Base-by-base conservation (phyloP, 2,113 vertebrate genomes). In the Amphiprion ocellaris region DNA sequence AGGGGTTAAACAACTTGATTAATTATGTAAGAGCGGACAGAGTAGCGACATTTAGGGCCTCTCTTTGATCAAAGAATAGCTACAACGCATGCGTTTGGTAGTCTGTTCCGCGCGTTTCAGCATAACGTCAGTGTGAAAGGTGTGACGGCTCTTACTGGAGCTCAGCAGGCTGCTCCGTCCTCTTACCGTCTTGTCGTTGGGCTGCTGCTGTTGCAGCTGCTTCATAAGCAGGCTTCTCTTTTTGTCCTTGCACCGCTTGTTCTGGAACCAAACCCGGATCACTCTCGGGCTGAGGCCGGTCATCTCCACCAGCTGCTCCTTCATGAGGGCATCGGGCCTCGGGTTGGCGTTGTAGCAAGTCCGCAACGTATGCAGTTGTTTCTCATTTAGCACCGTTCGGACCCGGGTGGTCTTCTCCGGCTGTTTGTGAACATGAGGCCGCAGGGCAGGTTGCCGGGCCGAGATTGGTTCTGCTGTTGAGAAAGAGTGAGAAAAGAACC, bases 181-280 rank as follows among this genome's bases (percentile, higher is more conserved):
- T 89, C 96, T 97, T 88, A 99, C 98, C 90, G 97, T 97, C 95
- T 99, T 99, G 94, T 99, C 97, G 85, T 97, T 99, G 71, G 97
- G 96, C 72, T 98, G 97, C 89, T 99, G 98, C 70, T 97, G 97
- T 87, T 99, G 98, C 23, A 99, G 96, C 76, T 99, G 98, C 81
- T 99, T 99, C 96, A 99, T 99, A 89, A 99, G 95, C 54, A 98
- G 93, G 89, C 96, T 98, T 72, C 97, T 93, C 81, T 99, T 99
- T 90, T 99, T 99, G 94, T 99, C 98, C 88, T 99, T 99, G 94
- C 98, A 99, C 9, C 98, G 90, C 91, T 99, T 99, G 94, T 99
- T 99, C 92, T 99, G 98, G 95, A 99, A 99, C 98, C 98, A 99
- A 83, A 99, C 98, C 55, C 98, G 94, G 94, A 99, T 99, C 80